Evolutionary conservation across 2,888 invertebrate species (phyloP), one percentile per base, ranked within the genome.

Genomic region (Heteromyza rotundicornis): DNA sequence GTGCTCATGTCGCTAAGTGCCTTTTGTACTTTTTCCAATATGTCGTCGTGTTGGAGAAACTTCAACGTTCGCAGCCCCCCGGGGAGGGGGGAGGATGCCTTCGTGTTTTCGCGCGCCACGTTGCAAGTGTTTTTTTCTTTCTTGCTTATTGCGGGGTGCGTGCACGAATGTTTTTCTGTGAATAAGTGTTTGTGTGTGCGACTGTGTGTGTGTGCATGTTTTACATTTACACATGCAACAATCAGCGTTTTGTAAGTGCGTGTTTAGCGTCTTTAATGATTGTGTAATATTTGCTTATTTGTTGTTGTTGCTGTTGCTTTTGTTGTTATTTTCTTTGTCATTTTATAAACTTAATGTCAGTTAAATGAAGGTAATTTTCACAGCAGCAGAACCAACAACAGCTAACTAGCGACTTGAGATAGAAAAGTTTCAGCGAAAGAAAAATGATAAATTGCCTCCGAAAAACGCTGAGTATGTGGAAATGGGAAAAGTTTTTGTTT

Each of bases 201-300:
- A 19, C 10, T 49, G 54, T 50, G 58, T 24, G n/a, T 53, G 32
- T 17, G 20, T 20, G 17, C 24, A 10, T 40, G 40, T 59, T 47
- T 54, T 5, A 54, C 54, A 54, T 14, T 35, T 23, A 24, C 20
- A 14, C 17, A 27, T 49, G 57, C 61, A 57, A 35, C 58, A 57
- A 53, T 49, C 62, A 54, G 16, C 10, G 27, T 47, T 57, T 50
- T 49, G 57, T 50, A 54, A 49, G 40, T 62, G 58, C 54, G 35
- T 62, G 58, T 62, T 58, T 58, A 58, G 50, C 54, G 19, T 62
- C 54, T 62, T 58, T 54, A 58, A 58, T 58, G 62, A 58, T 62
- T 58, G 35, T 54, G 57, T 58, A 62, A 62, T 62, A 62, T 62
- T 62, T 55, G 50, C 58, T 49, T 27, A 22, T 40, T 53, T 61